Evolutionary conservation across 2,888 invertebrate species (phyloP), one percentile per base, ranked within the genome.

Genomic region (Linyphia triangularis): DNA sequence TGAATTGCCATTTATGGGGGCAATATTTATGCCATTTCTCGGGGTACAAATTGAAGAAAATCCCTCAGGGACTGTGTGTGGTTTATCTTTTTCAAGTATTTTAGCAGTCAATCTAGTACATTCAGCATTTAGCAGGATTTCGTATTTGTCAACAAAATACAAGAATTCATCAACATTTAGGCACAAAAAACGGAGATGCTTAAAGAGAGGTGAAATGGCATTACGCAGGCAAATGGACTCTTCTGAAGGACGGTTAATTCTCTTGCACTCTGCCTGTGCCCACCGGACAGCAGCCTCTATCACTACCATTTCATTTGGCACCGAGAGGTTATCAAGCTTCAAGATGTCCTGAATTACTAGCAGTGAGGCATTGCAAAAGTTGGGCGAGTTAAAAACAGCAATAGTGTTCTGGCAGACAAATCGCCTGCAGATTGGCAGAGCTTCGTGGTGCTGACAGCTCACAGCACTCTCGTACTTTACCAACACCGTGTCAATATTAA

Each of bases 111-210:
- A 26, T 30, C 16, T 2, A 63, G 13, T 40, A 5, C 51, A 51
- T 51, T 13, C n/a, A n/a, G 13, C n/a, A n/a, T 9, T 51, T 5
- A 51, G 13, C 5, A 51, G n/a, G 33, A 2, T 61, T 9, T 65
- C 24, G 37, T 61, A 16, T 13, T 40, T 61, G 22, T 72, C 82
- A 3, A 43, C 63, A 37, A 82, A 72, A 43, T 82, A 72, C 26
- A 40, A 82, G 28, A 82, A 82, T 19, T 72, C 82, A 16, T 72
- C 59, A 19, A 43, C 37, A 4, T 72, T 24, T 19, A 82, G 22
- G 10, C 43, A 19, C 13, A 82, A 40, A 28, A 82, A 72, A 2
- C 82, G 40, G 13, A 82, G n/a, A 43, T 82, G 40, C n/a, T 33
- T 16, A 4, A 70, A 40, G 26, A 82, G 28, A 28, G 72, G 82